Base-by-base conservation (phyloP, 2,888 invertebrate species). In the Rhyacophila evoluta region DNA sequence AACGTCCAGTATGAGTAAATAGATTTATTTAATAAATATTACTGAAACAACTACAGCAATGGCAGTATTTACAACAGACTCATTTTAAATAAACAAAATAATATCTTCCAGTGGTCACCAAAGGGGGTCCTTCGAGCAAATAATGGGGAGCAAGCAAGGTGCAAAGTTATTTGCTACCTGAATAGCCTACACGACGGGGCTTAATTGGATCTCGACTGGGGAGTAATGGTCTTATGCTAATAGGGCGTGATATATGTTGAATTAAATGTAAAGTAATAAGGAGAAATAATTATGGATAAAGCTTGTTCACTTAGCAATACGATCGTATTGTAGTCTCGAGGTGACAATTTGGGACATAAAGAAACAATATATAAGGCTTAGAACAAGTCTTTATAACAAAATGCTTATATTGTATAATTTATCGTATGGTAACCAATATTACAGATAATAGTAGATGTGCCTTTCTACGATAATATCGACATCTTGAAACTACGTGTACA, bases 181-280 rank as follows among this genome's bases (percentile, higher is more conserved):
- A 70, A 78, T 71, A 36, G 55, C 36, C 75, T 71, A 78, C 79
- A 75, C 72, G 55, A 25, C 67, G 71, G 75, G 37, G 70, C 72
- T 79, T 79, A 79, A 79, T 79, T 79, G 79, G 79, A 75, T 72
- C 79, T 55, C 55, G 41, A 73, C 68, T 27, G 37, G 72, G 37
- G 37, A 79, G 75, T 79, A 75, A 79, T 75, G 79, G 68, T 36
- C 68, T 36, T 74, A 75, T 79, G 79, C 41, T 79, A 79, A 79
- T 79, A 68, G 72, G 75, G 27, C 29, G 79, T 79, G 75, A 79
- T 75, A 72, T 75, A 79, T 68, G 79, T 33, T 27, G 75, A 55
- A 55, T 55, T 55, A 55, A 55, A 55, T 19, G 25, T 10, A 55
- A 55, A 55, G 55, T 55, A 55, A 55, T 55, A 55, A 19, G 55